phyloP scores from a whole-genome alignment of 2,113 vertebrate genomes.

The Hyaena hyaena region DNA sequence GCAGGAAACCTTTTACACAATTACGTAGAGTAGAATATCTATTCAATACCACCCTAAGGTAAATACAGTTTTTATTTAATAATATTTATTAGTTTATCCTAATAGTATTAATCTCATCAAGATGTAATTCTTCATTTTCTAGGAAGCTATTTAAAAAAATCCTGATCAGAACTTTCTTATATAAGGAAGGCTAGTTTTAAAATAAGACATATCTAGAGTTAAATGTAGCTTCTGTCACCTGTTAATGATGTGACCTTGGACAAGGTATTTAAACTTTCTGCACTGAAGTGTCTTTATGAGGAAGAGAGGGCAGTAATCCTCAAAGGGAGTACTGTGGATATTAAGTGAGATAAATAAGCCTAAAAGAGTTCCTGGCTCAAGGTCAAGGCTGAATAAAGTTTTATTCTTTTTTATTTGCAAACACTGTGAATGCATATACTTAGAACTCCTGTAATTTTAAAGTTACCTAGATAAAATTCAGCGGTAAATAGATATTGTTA shows the following conservation, averaged over 20 bases:
- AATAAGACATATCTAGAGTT: not conserved
- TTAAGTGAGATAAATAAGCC: not conserved
- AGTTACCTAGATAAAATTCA: not conserved
- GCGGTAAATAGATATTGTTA: not conserved
- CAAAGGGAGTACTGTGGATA: not conserved
- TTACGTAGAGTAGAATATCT: not conserved
- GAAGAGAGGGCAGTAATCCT: not conserved
- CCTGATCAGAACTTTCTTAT: not conserved
- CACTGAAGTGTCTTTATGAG: not conserved
- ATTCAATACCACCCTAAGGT: accelerated
- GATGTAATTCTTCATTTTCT: not conserved
- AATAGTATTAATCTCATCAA: not conserved
- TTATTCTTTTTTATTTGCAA: not conserved
- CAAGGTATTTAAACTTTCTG: not conserved
- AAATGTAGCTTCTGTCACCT: not conserved
- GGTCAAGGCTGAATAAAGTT: not conserved
- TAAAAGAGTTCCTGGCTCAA: not conserved
- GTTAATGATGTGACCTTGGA: not conserved
- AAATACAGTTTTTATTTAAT: not conserved
- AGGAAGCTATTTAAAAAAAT: not conserved
- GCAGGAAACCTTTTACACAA: not conserved
- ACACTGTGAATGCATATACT: not conserved
- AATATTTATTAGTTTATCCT: not conserved
- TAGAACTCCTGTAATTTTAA: not conserved
- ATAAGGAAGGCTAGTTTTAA: not conserved